Base-by-base conservation (phyloP, 92 coral and sea anemone species). In the Umimayanthus kanabou region DNA sequence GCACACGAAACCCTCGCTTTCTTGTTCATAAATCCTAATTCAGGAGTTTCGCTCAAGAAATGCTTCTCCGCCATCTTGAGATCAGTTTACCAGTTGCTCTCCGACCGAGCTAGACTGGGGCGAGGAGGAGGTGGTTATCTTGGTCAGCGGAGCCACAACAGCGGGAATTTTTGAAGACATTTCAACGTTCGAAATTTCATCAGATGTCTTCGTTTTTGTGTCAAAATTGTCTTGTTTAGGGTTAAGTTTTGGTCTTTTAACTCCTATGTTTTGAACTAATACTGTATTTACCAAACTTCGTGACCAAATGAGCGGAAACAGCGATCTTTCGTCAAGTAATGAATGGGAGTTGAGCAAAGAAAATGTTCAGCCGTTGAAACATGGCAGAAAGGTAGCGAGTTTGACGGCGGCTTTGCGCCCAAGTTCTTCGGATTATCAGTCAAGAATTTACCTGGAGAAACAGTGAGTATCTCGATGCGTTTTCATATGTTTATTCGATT, bases 261-360 rank as follows among this genome's bases (percentile, higher is more conserved):
- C 39, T 74, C 13, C 14, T 14, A 29, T 71, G 67, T 47, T 77
- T 39, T 43, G 42, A n/a, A 25, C 28, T 49, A 83, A 69, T 71
- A 49, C 26, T 79, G 43, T 4, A 23, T 87, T 77, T 43, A 30
- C 15, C 45, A 37, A 2, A 43, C 3, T 26, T 82, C 45, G 33
- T 5, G 61, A 3, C n/a, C 33, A 29, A 79, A 96, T 96, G 98
- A 93, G 89, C 55, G 92, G 77, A 65, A 85, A 76, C 76, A 78
- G 91, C 29, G 88, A 93, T 87, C 80, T 92, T 77, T 80, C 89
- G 67, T 80, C 90, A 50, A 85, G 94, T n/a, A 96, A 91, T 42
- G 99, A 96, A 88, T 96, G 99, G 99, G 99, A 96, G 77, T 87
- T 96, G 70, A 95, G 99, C 88, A 96, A 96, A 87, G 99, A 96